Conservation (phyloP, 2,113 vertebrate genomes). For the Gambusia holbrooki region DNA sequence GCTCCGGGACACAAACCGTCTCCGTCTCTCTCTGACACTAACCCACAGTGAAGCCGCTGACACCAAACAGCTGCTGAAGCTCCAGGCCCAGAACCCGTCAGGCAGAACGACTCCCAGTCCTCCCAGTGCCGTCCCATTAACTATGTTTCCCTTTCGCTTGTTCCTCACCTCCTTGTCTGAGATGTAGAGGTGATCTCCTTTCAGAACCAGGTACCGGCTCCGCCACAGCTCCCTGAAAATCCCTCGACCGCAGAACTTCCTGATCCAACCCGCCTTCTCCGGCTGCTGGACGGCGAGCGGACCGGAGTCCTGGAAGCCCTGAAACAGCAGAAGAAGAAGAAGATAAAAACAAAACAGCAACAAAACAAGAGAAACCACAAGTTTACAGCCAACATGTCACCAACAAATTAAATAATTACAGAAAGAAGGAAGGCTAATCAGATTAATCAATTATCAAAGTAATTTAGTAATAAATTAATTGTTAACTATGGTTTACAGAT, state of each 20-base stretch:
- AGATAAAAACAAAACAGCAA: neutral
- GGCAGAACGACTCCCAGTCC: slow-evolving; percentile 3
- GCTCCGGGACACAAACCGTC: slow-evolving; percentile 5
- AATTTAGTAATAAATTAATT: no score
- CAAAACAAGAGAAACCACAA: no score
- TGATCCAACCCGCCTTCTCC: slow-evolving; percentile 94
- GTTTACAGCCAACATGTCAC: no score
- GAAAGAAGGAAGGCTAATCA: no score
- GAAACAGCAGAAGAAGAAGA: neutral
- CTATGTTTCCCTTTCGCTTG: neutral
- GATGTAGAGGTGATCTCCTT: slow-evolving; percentile 91
- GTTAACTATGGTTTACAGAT: no score
- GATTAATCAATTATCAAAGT: no score
- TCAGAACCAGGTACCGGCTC: slow-evolving; percentile 90
- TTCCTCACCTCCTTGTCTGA: slow-evolving; percentile 90
- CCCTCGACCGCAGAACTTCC: slow-evolving; percentile 94
- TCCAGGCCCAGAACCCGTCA: neutral
- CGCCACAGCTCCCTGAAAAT: slow-evolving; percentile 97
- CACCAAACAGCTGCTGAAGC: slow-evolving; percentile 16
- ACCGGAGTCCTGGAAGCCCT: slow-evolving; percentile 87
- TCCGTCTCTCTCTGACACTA: neutral
- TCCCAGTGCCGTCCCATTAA: neutral
- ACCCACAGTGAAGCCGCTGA: neutral
- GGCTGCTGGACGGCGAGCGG: slow-evolving; percentile 76
- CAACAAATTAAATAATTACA: no score